These are phyloP conservation scores for Ptychoptera contaminata DNA, from an alignment of 2,888 invertebrate genomes.

Conservation along the genomic window DNA sequence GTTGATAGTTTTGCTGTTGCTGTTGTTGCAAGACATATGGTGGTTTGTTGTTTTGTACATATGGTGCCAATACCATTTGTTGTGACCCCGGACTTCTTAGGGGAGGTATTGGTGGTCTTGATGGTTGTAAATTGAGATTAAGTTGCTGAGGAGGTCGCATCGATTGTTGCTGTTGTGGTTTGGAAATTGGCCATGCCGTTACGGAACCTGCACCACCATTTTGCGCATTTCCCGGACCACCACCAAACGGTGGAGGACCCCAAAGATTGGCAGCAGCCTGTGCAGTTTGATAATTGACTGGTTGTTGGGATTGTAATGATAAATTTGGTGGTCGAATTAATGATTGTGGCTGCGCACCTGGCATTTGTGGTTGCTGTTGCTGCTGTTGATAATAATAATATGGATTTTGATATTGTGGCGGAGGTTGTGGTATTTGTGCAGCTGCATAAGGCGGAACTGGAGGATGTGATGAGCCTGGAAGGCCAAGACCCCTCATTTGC, in stretches of 20 bases:
- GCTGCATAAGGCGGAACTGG: constrained; percentile 5
- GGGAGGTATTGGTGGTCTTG: constrained; percentile 15
- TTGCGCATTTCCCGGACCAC: background rate
- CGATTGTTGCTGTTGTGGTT: constrained; percentile 11
- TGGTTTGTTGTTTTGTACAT: constrained; percentile 5
- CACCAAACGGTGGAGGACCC: constrained; percentile 24
- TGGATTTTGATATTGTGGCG: constrained; percentile 5
- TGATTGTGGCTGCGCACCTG: constrained; percentile 15
- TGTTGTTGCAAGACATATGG: constrained; percentile 7
- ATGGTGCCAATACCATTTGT: constrained; percentile 5
- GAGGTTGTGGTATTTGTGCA: constrained; percentile 9
- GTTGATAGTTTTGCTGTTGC: constrained; percentile 17
- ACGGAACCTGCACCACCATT: background rate
- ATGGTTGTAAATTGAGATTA: constrained; percentile 6
- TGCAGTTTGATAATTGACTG: background rate
- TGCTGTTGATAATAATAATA: constrained; percentile 6
- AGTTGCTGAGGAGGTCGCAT: constrained; percentile 14
- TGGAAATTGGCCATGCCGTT: constrained; percentile 10
- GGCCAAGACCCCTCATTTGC: background rate
- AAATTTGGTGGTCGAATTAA: constrained; percentile 8
- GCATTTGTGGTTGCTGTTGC: constrained; percentile 16
- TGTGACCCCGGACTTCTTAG: constrained; percentile 9
- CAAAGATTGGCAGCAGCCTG: constrained; percentile 21
- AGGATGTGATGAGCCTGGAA: constrained; percentile 9
- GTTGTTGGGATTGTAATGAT: constrained; percentile 9